Base-by-base conservation (phyloP, 2,888 invertebrate species). In the Amaurobius ferox region DNA sequence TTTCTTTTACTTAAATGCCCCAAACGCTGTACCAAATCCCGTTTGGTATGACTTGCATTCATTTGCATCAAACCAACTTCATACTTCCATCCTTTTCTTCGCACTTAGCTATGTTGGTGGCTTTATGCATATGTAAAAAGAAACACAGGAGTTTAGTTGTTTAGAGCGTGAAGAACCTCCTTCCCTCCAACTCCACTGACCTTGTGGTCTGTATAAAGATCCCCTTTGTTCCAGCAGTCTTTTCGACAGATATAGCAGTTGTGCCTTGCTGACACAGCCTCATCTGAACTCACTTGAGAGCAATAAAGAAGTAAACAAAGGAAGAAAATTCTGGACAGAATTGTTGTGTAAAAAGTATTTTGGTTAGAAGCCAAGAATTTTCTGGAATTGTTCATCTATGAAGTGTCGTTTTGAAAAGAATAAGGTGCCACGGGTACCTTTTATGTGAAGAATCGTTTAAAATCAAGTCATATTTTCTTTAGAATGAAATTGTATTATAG, bases 291-390 rank as follows among this genome's bases (percentile, higher is more conserved):
- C 44, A 32, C 77, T 64, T 61, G 23, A 64, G 71, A 77, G 71
- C 68, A 68, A 64, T 2, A 80, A 83, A 62, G n/a, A 64, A 76
- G 68, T 71, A 77, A 83, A 77, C 77, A 83, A 83, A 83, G 76
- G 32, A 32, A 70, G 62, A 44, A 74, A 80, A 39, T 35, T 61
- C 68, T 30, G 73, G 61, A 74, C 40, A 74, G 67, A 80, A 77
- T 77, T 26, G 76, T 66, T 32, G 76, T 44, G 48, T 68, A 39
- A 66, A 35, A 71, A 71, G 71, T 35, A 64, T 71, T 74, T 83
- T 76, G 77, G 40, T 26, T n/a, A 16, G 5, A 5, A 40, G 64
- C 71, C 83, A 83, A 71, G 71, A 83, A 77, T 83, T 76, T 66
- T 67, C 66, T 11, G 67, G 66, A 28, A 23, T 48, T 72, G 44